Percentiles rank a stretch among this genome's conserved stretches.
These are phyloP conservation scores for Calameuta filiformis DNA, from an alignment of 2,888 invertebrate genomes.

Conservation along the genomic window DNA sequence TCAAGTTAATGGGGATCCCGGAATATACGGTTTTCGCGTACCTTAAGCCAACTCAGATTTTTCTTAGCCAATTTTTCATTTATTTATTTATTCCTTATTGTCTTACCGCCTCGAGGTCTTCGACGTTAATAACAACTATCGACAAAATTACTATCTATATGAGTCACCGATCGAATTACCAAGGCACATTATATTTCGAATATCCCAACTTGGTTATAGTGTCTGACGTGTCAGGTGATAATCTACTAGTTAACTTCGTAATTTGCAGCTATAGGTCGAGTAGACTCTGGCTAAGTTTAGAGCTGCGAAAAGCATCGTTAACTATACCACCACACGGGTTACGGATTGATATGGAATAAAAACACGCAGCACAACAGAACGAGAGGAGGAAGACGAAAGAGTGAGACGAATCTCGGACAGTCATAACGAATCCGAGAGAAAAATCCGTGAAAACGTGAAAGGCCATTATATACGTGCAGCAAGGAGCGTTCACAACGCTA, in stretches of 20 bases:
- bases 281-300: background rate
- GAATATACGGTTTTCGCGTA: background rate
- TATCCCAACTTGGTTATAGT: background rate
- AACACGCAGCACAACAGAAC: background rate
- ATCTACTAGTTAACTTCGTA: background rate
- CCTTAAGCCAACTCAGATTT: background rate
- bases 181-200: background rate
- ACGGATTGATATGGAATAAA: background rate
- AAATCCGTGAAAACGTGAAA: background rate
- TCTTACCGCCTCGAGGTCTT: background rate
- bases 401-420: background rate
- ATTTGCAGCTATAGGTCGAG: background rate
- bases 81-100: background rate
- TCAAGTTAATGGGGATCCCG: constrained; percentile 14
- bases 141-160: background rate
- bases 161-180: background rate
- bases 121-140: background rate
- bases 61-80: background rate
- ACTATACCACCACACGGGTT: background rate
- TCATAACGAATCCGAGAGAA: background rate
- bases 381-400: background rate
- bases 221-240: background rate
- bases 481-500: background rate
- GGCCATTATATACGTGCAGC: background rate
- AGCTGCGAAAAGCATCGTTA: background rate